phyloP scores from a whole-genome alignment of 2,888 invertebrate genomes.

The Dryococelus australis region DNA sequence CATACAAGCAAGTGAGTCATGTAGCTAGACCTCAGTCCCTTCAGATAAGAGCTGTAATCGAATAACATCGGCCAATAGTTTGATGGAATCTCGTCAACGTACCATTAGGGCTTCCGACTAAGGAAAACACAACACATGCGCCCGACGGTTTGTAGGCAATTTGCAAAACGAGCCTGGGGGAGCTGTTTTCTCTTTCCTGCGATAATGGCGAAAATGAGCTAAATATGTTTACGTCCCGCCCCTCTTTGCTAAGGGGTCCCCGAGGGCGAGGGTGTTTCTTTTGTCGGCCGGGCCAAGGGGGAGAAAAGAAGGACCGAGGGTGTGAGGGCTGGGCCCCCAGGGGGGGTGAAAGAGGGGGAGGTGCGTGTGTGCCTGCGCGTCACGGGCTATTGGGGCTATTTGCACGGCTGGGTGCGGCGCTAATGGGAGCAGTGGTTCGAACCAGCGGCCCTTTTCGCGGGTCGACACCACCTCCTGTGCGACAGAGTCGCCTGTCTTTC shows the following conservation, averaged over 20 bases:
- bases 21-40: no score
- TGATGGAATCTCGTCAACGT: no score
- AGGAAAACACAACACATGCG: no score
- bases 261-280: not conserved
- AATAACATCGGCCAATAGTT: no score
- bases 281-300: not conserved
- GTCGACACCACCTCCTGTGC: not conserved
- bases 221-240: constrained; percentile 11
- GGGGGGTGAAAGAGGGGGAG: no score
- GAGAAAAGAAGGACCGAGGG: no score
- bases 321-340: no score
- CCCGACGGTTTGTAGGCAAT: not conserved
- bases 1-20: no score
- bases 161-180: not conserved
- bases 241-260: not conserved
- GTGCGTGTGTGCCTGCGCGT: not conserved
- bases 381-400: not conserved
- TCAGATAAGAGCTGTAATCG: no score
- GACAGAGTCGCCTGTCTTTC: no score
- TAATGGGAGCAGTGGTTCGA: not conserved
- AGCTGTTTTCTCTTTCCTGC: not conserved
- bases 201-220: constrained; percentile 13
- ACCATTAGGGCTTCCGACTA: no score
- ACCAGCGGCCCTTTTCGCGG: not conserved
- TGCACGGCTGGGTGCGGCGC: not conserved